Evolutionary conservation across 2,888 invertebrate species (phyloP).

Genomic region (Drosophila flavopinicola): DNA sequence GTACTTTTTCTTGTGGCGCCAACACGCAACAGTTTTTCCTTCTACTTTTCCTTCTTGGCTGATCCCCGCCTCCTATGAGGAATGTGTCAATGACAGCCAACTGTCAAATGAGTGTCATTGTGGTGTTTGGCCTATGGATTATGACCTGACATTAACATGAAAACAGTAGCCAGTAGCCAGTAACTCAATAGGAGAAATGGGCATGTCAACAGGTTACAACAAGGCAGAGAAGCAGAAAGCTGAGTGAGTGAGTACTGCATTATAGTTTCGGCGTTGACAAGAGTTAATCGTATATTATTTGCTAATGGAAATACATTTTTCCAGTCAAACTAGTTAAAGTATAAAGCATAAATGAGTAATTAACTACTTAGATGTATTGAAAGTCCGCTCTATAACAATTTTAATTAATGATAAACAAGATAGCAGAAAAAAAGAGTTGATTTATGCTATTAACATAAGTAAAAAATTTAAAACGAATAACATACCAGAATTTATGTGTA

Average conservation of each 20-base stretch:
- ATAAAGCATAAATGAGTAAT: too few species aligned
- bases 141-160: conserved; percentile 65
- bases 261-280: neutral
- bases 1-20: conserved; percentile 5
- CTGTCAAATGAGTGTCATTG: conserved; percentile 72
- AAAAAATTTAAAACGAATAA: neutral
- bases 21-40: conserved; percentile 65
- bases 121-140: conserved; percentile 52
- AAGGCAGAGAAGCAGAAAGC: neutral
- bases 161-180: conserved; percentile 34
- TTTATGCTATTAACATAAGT: too few species aligned
- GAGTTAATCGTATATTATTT: neutral
- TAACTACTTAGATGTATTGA: neutral
- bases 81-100: conserved; percentile 54
- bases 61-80: conserved; percentile 22
- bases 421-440: too few species aligned
- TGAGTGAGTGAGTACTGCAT: neutral
- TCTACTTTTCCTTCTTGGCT: too few species aligned
- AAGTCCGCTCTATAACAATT: too few species aligned
- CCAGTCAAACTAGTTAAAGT: neutral
- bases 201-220: conserved; percentile 57
- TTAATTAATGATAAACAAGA: too few species aligned
- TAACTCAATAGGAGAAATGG: conserved; percentile 47
- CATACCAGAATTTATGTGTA: too few species aligned
- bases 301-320: neutral